These are phyloP conservation scores for Drosophila fulvimacula DNA, from an alignment of 2,888 invertebrate species.

Conservation along the genomic window DNA sequence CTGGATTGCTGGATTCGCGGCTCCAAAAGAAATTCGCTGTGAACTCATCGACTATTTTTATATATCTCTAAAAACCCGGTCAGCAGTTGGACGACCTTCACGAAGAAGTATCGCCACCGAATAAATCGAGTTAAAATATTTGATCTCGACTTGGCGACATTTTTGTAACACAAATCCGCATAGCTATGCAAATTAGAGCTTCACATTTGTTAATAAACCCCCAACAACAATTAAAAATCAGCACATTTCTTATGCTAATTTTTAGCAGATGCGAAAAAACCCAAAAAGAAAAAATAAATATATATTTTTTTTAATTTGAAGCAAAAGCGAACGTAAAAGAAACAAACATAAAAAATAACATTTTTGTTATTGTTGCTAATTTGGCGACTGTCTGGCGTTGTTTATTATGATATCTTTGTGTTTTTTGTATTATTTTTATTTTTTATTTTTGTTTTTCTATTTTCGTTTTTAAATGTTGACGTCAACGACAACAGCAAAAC, in stretches of 20 bases:
- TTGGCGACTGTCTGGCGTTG: conserved; percentile 49
- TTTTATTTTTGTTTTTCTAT: conserved; percentile 1
- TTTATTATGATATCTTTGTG: conserved; percentile 37
- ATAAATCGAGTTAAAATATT: conserved; percentile 42
- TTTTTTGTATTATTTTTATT: conserved; percentile 23
- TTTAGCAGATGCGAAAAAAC: conserved; percentile 67
- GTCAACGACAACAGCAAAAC: conserved; percentile 60
- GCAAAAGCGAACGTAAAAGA: conserved; percentile 11
- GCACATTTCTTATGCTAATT: conserved; percentile 81
- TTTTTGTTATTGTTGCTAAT: conserved; percentile 45
- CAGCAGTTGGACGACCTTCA: conserved; percentile 75
- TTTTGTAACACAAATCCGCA: conserved; percentile 74
- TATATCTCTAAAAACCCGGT: conserved; percentile 43
- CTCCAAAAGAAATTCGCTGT: conserved; percentile 40
- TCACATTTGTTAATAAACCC: conserved; percentile 42
- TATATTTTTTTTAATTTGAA: conserved; percentile 40
- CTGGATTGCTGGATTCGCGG: conserved; percentile 43
- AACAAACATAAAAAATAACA: conserved; percentile 42
- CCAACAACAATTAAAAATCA: conserved; percentile 47
- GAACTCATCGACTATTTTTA: conserved; percentile 77
- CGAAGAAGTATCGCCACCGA: conserved; percentile 27
- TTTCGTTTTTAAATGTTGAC: conserved; percentile 44
- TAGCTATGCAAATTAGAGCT: conserved; percentile 72
- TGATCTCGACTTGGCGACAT: conserved; percentile 38
- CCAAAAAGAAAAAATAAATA: conserved; percentile 43